Conservation (phyloP, 2,888 invertebrate species). For the Cryptosula pallasiana region DNA sequence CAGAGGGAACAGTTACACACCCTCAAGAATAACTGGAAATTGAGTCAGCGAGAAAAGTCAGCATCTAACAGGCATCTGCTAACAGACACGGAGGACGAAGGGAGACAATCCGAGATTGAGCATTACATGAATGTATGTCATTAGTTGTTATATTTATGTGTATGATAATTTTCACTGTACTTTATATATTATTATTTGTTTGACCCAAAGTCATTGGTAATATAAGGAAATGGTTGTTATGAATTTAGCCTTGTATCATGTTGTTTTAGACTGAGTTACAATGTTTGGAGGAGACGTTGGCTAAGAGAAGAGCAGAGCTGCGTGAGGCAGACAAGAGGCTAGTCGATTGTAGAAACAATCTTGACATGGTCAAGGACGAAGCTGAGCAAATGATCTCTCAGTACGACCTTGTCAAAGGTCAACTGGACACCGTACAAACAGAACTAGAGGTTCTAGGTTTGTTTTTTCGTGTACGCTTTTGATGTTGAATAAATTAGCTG, state of each 20-base stretch:
- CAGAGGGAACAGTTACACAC: conserved; percentile 40
- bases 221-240: too few relatives aligned
- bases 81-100: conserved; percentile 37
- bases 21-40: background rate
- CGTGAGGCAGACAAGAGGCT: conserved; percentile 42
- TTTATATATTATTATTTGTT: too few relatives aligned
- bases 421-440: conserved; percentile 33
- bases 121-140: conserved; percentile 14
- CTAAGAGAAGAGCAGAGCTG: conserved; percentile 43
- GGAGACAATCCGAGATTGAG: conserved; percentile 35
- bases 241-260: too few relatives aligned
- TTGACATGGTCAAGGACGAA: conserved; percentile 41
- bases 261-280: conserved; percentile 42
- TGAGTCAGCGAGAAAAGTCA: background rate
- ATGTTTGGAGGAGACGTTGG: conserved; percentile 44
- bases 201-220: too few relatives aligned
- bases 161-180: too few relatives aligned
- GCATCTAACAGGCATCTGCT: conserved; percentile 22
- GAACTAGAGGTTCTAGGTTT: conserved; percentile 37
- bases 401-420: conserved; percentile 39
- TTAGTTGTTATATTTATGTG: too few relatives aligned
- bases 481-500: too few relatives aligned
- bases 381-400: conserved; percentile 42
- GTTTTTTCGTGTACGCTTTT: too few relatives aligned
- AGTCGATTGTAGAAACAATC: conserved; percentile 39